Evolutionary conservation across 2,797 vertebrate genomes (phyloP).

Genomic region (Rhinogobio ventralis): DNA sequence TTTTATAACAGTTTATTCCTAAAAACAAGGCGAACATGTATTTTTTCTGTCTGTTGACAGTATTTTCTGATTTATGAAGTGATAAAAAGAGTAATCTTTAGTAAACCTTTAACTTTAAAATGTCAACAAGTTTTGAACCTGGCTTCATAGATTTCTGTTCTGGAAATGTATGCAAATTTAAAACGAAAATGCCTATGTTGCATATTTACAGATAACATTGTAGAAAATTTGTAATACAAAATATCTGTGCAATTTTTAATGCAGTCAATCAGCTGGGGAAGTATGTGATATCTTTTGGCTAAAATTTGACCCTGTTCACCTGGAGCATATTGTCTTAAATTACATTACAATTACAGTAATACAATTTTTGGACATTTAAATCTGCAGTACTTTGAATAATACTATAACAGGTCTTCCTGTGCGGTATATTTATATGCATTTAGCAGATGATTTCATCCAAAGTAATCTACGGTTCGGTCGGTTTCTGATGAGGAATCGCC

Average conservation of each 20-base stretch:
- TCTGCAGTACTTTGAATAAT: not conserved
- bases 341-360: not conserved
- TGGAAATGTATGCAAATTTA: not conserved
- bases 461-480: not conserved
- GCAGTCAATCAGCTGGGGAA: not conserved
- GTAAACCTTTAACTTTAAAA: not conserved
- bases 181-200: not conserved
- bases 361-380: not conserved
- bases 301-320: not conserved
- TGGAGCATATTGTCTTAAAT: not conserved
- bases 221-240: not conserved
- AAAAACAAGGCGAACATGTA: not conserved
- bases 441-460: not conserved
- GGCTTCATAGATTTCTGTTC: not conserved
- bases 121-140: not conserved
- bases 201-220: not conserved
- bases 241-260: not conserved
- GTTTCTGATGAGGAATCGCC: not conserved
- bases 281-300: not conserved
- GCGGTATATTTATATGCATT: not conserved
- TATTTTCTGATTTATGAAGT: not conserved
- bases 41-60: too few species aligned
- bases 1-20: too few species aligned
- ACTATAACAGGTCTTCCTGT: not conserved
- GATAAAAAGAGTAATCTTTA: not conserved